Percentiles rank a stretch among this genome's conserved stretches.
Conservation (phyloP, 2,113 vertebrate genomes). For the Pomatostomus ruficeps region DNA sequence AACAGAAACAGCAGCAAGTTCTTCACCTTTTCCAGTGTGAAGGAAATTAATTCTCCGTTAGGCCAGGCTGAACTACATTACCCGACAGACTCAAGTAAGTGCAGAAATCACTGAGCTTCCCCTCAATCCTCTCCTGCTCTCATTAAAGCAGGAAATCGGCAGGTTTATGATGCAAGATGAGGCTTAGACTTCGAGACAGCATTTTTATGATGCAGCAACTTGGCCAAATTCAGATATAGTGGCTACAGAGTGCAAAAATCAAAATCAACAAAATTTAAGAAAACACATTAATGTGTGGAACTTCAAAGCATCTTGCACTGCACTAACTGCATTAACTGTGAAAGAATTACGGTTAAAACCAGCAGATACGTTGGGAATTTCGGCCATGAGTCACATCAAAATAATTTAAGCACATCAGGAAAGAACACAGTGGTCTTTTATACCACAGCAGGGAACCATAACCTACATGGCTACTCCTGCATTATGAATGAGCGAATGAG, state of each 20-base stretch:
- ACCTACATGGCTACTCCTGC: neutral
- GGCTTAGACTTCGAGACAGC: neutral
- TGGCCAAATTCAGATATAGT: neutral
- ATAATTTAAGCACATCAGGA: neutral
- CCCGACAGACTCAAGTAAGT: neutral
- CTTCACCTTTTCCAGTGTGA: rapidly evolving
- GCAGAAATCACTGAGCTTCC: neutral
- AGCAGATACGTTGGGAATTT: neutral
- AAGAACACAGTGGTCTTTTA: neutral
- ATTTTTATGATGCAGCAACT: neutral
- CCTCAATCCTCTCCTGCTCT: neutral
- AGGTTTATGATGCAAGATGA: neutral
- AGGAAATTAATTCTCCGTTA: neutral
- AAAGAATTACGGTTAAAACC: neutral
- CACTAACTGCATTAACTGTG: neutral
- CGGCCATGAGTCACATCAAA: neutral
- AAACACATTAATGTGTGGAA: neutral
- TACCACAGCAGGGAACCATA: neutral
- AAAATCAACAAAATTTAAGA: neutral
- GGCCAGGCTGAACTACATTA: neutral
- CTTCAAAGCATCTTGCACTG: neutral
- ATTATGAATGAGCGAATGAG: neutral
- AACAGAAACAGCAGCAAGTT: neutral
- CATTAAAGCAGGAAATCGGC: neutral
- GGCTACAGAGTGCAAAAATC: neutral